Conservation (phyloP, 2,797 vertebrate genomes). For the Gallirallus australis region DNA sequence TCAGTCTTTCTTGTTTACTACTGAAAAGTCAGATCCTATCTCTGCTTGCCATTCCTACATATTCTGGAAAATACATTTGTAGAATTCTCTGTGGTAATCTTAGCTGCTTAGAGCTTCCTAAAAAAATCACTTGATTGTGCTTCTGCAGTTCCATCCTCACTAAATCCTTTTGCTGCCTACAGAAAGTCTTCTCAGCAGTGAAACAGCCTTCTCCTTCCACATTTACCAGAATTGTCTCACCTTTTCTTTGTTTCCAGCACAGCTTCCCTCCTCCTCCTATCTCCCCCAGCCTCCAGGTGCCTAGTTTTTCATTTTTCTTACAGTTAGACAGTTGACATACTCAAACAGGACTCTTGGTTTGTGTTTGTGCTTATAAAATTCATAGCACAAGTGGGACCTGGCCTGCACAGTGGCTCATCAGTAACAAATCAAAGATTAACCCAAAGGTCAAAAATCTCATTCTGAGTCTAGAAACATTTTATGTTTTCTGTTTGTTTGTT, state of each 20-base stretch:
- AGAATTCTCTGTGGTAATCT: neutral
- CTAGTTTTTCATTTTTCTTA: neutral
- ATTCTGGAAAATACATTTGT: neutral
- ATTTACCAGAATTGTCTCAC: neutral
- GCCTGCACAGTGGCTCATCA: neutral
- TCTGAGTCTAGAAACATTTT: neutral
- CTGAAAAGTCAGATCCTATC: neutral
- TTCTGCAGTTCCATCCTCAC: neutral
- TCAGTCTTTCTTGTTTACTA: conserved; percentile 6
- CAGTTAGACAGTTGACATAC: neutral
- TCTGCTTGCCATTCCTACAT: neutral
- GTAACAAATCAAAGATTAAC: neutral
- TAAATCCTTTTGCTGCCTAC: neutral
- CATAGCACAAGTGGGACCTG: neutral
- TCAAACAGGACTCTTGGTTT: neutral
- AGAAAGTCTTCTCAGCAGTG: neutral
- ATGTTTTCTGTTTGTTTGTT: neutral
- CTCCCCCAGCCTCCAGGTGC: neutral
- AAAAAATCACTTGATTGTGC: neutral
- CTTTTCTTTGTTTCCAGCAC: neutral
- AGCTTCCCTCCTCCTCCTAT: neutral
- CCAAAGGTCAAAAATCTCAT: neutral
- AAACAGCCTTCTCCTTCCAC: rapidly evolving
- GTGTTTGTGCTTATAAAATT: neutral
- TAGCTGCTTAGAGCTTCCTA: neutral